phyloP scores from a whole-genome alignment of 1,140 invertebrate species.

The Scaptomyza hsui region DNA sequence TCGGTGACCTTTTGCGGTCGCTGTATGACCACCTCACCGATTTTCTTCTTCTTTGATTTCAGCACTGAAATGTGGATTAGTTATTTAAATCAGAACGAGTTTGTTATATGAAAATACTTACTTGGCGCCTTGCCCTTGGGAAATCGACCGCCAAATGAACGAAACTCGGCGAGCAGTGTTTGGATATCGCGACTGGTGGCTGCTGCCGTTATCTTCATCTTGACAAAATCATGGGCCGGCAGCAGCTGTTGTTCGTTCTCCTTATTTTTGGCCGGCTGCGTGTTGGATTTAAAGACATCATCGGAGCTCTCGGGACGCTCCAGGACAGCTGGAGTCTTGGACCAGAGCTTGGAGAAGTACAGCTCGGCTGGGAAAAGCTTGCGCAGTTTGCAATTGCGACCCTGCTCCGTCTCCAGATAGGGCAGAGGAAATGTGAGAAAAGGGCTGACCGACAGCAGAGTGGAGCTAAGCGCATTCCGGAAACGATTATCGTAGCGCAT shows the following conservation, averaged over 20 bases:
- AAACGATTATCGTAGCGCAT: slow-evolving; percentile 89
- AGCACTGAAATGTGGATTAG: slow-evolving; percentile 50
- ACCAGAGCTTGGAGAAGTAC: slow-evolving; percentile 89
- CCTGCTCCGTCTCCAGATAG: slow-evolving; percentile 93
- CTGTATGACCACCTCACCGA: slow-evolving; percentile 41
- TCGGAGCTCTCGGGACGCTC: slow-evolving; percentile 63
- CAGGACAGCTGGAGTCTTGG: slow-evolving; percentile 33
- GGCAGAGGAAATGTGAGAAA: slow-evolving; percentile 93
- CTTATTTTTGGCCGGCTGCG: slow-evolving; percentile 39
- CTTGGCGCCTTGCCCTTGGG: slow-evolving; percentile 70
- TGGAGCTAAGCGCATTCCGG: slow-evolving; percentile 89
- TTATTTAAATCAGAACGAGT: not conserved
- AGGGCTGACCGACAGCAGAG: slow-evolving; percentile 93
- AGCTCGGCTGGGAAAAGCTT: slow-evolving; percentile 92
- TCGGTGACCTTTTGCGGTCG: slow-evolving; percentile 69
- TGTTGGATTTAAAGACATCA: slow-evolving; percentile 18
- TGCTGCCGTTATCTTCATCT: slow-evolving; percentile 87
- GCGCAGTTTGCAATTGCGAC: slow-evolving; percentile 90
- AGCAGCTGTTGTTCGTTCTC: slow-evolving; percentile 55
- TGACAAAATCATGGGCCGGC: slow-evolving; percentile 89
- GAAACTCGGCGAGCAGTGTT: slow-evolving; percentile 91
- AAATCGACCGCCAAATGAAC: slow-evolving; percentile 92
- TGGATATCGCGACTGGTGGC: slow-evolving; percentile 88
- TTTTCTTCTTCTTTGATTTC: slow-evolving; percentile 55
- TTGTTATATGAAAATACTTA: slow-evolving; percentile 36